These are phyloP conservation scores for Cerastoderma edule DNA, from an alignment of 2,888 invertebrate genomes.

Conservation along the genomic window DNA sequence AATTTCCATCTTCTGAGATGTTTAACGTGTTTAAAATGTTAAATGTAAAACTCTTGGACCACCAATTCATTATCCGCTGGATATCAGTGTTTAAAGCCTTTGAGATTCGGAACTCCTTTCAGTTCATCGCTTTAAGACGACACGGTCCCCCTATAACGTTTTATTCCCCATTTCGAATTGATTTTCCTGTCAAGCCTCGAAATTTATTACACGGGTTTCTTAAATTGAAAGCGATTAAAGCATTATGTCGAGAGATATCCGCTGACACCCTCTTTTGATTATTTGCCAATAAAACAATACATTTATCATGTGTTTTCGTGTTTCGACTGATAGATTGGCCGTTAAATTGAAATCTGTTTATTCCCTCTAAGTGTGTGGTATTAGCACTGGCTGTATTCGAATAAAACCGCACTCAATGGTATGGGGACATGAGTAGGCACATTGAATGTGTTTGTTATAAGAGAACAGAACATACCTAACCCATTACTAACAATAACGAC, in stretches of 20 bases:
- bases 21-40: not conserved
- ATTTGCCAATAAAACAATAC: slow-evolving; percentile 12
- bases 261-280: slow-evolving; percentile 10
- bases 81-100: not conserved
- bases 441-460: too few species aligned
- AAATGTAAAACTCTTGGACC: not conserved
- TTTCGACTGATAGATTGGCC: not conserved
- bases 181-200: slow-evolving; percentile 2
- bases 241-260: not conserved
- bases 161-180: not conserved
- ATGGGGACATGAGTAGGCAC: too few species aligned
- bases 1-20: not conserved
- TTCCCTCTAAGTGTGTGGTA: too few species aligned
- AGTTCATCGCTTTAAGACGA: not conserved
- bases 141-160: not conserved
- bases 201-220: slow-evolving; percentile 2
- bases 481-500: too few species aligned
- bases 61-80: not conserved
- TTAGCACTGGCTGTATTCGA: too few species aligned
- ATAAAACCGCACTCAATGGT: too few species aligned
- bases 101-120: not conserved
- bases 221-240: slow-evolving; percentile 16
- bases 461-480: too few species aligned
- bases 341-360: too few species aligned
- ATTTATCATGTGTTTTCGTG: slow-evolving; percentile 1